phyloP scores from a whole-genome alignment of 2,113 vertebrate species.

The Thryonomys swinderianus region DNA sequence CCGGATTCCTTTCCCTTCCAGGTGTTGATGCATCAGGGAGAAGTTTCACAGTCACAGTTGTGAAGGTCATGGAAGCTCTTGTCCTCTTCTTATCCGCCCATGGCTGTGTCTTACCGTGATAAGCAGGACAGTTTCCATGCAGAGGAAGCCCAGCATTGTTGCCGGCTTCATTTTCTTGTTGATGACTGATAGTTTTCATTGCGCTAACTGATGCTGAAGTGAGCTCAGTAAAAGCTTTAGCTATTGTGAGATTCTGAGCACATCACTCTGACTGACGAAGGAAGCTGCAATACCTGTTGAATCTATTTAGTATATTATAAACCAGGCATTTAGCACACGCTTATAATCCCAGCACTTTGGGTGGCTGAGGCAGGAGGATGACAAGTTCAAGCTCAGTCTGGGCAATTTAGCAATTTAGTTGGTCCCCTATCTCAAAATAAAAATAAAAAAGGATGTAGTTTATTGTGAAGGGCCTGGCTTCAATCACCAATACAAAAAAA shows the following conservation, averaged over 20 bases:
- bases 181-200: slow-evolving; percentile 36
- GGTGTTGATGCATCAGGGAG: background rate
- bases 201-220: slow-evolving; percentile 15
- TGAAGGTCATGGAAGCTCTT: background rate
- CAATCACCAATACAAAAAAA: background rate
- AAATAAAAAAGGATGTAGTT: background rate
- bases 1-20: background rate
- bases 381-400: background rate
- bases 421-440: background rate
- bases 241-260: background rate
- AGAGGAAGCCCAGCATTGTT: background rate
- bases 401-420: background rate
- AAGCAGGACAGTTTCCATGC: background rate
- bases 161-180: background rate
- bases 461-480: background rate
- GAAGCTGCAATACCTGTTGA: background rate
- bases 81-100: no score
- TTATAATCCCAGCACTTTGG: background rate
- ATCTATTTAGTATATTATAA: slow-evolving; percentile 25
- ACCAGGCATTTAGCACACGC: background rate
- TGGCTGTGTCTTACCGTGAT: background rate
- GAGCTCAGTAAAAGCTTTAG: slow-evolving; percentile 19
- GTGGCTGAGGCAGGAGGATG: background rate
- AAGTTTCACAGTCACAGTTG: background rate
- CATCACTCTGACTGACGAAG: slow-evolving; percentile 36